Base-by-base conservation (phyloP, 53 echinoderm and acorn worm genomes). In the Zoroaster sp. region DNA sequence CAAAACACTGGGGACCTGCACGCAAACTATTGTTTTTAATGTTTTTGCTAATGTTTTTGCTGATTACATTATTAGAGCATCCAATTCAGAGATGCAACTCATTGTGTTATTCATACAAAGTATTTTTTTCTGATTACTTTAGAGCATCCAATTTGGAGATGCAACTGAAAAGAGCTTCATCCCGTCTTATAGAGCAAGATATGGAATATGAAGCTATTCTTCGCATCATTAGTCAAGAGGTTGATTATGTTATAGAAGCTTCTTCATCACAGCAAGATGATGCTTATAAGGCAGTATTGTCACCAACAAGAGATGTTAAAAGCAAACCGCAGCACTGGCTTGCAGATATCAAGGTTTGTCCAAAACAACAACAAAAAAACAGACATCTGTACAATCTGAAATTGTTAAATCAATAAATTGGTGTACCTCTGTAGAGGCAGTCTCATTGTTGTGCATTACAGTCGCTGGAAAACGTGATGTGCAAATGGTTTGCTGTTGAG, bases 241-340 rank as follows among this genome's bases (percentile, higher is more conserved):
- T 95, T 2, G 95, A 95, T 77, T 41, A 53, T 12, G 52, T 93
- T 14, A 79, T 94, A 25, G 79, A 86, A 20, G 46, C 42, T 49
- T 63, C 68, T 3, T 39, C 90, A 6, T 40, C 45, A 17, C 81
- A 66, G 35, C 59, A 89, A 4, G 74, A 80, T 4, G 87, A 87
- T 67, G 72, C 36, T 15, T 77, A 91, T 51, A 72, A 36, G 37
- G 75, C 74, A 13, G 65, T 87, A n/a, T 38, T 78, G 2, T 89
- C 94, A 37, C 92, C 92, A 20, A 92, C 89, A 17, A 83, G 88
- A 71, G 83, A 94, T 43, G 25, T 89, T 17, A 77, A 89, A 49
- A 75, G 68, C 43, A 85, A 92, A 11, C 90, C 95, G 5, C 90
- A 93, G 36, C 88, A 93, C 34, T 95, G 92, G 93, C 88, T 95